These are phyloP conservation scores for Seira musarum DNA, from an alignment of 2,888 invertebrate genomes.

Conservation along the genomic window DNA sequence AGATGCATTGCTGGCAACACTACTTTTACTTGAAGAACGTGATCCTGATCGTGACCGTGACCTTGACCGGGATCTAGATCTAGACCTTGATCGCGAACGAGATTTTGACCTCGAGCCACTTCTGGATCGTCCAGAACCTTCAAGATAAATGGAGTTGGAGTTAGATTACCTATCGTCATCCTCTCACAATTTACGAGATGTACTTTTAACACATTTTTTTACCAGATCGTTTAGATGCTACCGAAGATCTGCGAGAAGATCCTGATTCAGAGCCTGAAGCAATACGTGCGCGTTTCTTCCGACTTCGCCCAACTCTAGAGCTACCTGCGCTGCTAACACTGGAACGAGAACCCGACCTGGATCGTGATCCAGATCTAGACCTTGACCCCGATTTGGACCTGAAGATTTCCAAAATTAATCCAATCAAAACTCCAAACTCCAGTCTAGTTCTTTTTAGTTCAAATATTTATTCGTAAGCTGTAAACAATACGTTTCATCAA, in stretches of 20 bases:
- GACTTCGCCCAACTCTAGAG: slow-evolving; percentile 31
- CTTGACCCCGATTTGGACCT: slow-evolving; percentile 37
- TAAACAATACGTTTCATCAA: too few relatives aligned
- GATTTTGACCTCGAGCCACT: slow-evolving; percentile 70
- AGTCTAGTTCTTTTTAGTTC: too few relatives aligned
- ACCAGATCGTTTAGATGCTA: slow-evolving; percentile 69
- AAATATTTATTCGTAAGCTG: too few relatives aligned
- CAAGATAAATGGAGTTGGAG: too few relatives aligned
- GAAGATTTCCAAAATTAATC: too few relatives aligned
- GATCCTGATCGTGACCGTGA: slow-evolving; percentile 68
- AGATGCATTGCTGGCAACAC: slow-evolving; percentile 44
- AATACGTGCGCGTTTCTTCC: slow-evolving; percentile 48
- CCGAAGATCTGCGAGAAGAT: slow-evolving; percentile 66
- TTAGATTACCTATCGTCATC: slow-evolving; percentile 66
- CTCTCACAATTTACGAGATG: slow-evolving; percentile 71
- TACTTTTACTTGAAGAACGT: slow-evolving; percentile 65
- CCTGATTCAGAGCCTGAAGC: slow-evolving; percentile 67
- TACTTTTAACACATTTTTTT: slow-evolving; percentile 71
- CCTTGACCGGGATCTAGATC: slow-evolving; percentile 68
- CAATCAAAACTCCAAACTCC: too few relatives aligned
- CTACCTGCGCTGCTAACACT: slow-evolving; percentile 26
- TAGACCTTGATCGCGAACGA: slow-evolving; percentile 63
- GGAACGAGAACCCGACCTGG: slow-evolving; percentile 44
- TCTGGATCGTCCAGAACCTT: slow-evolving; percentile 40
- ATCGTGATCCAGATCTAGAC: slow-evolving; percentile 18